Evolutionary conservation across 1,140 invertebrate species (phyloP).

Genomic region (Heliconius melpomene): DNA sequence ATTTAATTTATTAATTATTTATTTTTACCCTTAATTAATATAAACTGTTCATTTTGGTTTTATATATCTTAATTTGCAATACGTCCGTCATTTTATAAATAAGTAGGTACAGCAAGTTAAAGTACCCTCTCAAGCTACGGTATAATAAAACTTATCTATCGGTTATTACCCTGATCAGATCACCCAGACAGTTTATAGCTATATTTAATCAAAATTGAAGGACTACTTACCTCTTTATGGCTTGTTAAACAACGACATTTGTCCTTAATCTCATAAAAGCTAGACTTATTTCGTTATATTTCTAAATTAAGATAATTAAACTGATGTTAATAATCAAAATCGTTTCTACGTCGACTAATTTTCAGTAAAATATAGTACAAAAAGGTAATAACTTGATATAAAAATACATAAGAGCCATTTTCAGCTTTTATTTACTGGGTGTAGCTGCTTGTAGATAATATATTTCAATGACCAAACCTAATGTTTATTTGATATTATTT

Average conservation of each 20-base stretch:
- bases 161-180: conserved; percentile 19
- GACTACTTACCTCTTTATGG: conserved; percentile 16
- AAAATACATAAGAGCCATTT: too few relatives aligned
- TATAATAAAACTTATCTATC: conserved; percentile 24
- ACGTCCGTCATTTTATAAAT: background rate
- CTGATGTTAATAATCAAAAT: too few relatives aligned
- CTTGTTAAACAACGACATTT: conserved; percentile 18
- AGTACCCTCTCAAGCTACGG: background rate
- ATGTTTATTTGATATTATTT: background rate
- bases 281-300: background rate
- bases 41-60: background rate
- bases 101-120: background rate
- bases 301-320: too few relatives aligned
- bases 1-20: too few relatives aligned
- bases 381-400: too few relatives aligned
- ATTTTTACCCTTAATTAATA: too few relatives aligned
- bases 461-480: background rate
- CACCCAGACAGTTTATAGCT: conserved; percentile 22
- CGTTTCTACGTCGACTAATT: too few relatives aligned
- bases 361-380: too few relatives aligned
- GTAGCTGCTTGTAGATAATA: background rate
- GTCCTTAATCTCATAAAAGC: background rate
- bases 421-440: background rate
- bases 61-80: background rate
- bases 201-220: conserved; percentile 21